These are phyloP conservation scores for Dolichallabes microphthalmus DNA, from an alignment of 2,113 vertebrate species.

Conservation along the genomic window DNA sequence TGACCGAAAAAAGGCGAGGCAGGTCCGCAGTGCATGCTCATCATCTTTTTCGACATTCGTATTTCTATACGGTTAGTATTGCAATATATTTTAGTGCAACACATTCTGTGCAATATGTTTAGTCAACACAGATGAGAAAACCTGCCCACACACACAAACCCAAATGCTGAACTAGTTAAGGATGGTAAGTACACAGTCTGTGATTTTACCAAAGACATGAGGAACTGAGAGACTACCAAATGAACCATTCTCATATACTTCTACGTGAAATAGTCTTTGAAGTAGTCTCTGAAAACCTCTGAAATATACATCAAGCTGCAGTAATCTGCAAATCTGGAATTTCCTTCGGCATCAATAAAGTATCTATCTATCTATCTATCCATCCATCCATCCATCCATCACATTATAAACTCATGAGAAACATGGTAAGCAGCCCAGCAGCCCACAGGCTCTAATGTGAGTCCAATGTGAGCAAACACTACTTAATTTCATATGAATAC, in stretches of 20 bases:
- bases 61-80: too few relatives aligned
- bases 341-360: too few relatives aligned
- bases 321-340: background rate
- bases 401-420: too few relatives aligned
- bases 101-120: background rate
- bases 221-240: slow-evolving; percentile 16
- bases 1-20: too few relatives aligned
- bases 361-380: too few relatives aligned
- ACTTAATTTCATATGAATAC: background rate
- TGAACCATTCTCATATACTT: background rate
- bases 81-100: too few relatives aligned
- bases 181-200: slow-evolving; percentile 33
- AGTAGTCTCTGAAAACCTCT: background rate
- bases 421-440: background rate
- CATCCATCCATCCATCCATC: background rate
- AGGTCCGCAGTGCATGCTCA: too few relatives aligned
- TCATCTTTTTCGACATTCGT: too few relatives aligned
- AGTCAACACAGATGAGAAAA: background rate
- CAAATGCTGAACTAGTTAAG: slow-evolving; percentile 22
- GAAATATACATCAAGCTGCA: slow-evolving; percentile 16
- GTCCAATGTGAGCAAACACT: background rate
- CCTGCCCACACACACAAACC: background rate
- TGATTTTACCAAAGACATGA: background rate
- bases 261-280: background rate
- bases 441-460: background rate